Conservation (phyloP, 2,797 vertebrate genomes). For the Sarcoramphus papa region DNA sequence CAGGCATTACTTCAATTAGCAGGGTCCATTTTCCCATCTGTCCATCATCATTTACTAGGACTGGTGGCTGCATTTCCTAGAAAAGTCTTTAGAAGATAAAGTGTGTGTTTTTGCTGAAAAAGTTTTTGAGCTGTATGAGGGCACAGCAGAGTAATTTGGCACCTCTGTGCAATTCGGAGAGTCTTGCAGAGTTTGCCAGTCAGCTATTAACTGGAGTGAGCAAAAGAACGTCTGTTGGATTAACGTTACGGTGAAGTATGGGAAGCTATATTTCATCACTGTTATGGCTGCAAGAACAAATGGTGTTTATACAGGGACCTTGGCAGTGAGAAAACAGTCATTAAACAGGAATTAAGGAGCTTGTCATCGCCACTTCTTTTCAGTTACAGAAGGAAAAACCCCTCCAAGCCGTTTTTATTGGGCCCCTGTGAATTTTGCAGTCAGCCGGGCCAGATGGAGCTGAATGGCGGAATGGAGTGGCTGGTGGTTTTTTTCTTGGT, state of each 20-base stretch:
- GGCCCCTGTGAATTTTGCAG: slow-evolving; percentile 72
- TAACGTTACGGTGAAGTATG: slow-evolving; percentile 81
- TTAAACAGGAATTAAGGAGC: slow-evolving; percentile 85
- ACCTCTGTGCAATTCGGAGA: slow-evolving; percentile 10
- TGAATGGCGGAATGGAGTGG: slow-evolving; percentile 47
- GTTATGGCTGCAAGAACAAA: slow-evolving; percentile 79
- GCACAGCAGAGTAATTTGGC: slow-evolving; percentile 53
- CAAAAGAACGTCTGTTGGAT: slow-evolving; percentile 71
- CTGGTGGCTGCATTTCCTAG: slow-evolving; percentile 32
- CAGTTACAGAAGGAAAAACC: slow-evolving; percentile 73
- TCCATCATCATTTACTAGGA: slow-evolving; percentile 22
- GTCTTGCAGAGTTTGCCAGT: slow-evolving; percentile 34
- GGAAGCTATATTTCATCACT: slow-evolving; percentile 79
- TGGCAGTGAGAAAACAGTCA: slow-evolving; percentile 85
- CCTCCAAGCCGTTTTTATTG: slow-evolving; percentile 74
- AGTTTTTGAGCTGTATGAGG: slow-evolving; percentile 10
- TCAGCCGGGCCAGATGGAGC: slow-evolving; percentile 65
- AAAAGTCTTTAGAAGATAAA: slow-evolving; percentile 49
- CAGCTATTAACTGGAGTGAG: slow-evolving; percentile 42
- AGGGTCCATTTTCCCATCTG: not conserved
- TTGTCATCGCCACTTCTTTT: slow-evolving; percentile 79
- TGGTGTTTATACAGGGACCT: slow-evolving; percentile 83
- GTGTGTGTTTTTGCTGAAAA: slow-evolving; percentile 33
- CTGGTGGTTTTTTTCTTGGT: not conserved
- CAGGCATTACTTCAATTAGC: slow-evolving; percentile 32